These are phyloP conservation scores for Falco concolor DNA, from an alignment of 2,797 vertebrate species.

Conservation along the genomic window DNA sequence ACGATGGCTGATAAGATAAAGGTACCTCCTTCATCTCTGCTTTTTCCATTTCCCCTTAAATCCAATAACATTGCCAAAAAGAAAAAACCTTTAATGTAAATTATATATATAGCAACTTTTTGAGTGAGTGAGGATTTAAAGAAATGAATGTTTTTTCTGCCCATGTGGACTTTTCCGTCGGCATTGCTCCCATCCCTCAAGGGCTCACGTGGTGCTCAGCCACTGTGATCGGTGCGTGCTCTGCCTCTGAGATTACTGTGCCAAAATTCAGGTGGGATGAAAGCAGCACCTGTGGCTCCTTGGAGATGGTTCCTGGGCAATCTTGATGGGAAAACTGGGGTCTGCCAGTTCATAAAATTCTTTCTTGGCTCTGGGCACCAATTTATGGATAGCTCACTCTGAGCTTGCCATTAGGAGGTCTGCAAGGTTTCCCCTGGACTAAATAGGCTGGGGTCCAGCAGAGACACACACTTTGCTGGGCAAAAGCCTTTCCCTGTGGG, in stretches of 20 bases:
- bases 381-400: background rate
- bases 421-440: background rate
- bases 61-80: background rate
- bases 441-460: background rate
- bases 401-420: background rate
- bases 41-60: background rate
- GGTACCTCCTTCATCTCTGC: background rate
- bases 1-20: background rate
- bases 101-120: background rate
- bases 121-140: background rate
- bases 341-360: background rate
- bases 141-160: background rate
- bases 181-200: fast-evolving
- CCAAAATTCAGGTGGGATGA: background rate
- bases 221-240: background rate
- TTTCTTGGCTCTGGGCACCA: background rate
- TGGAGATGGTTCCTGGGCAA: background rate
- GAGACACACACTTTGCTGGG: background rate
- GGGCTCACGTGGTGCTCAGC: background rate
- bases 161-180: background rate
- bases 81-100: background rate
- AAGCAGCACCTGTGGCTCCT: background rate
- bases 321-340: background rate
- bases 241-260: background rate
- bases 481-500: background rate